A percentile compares a stretch with the other conserved stretches of the same genome.
Evolutionary conservation across 37 sponge, comb jelly and placozoan genomes (phyloP).

Genomic region (Geodia barretti): DNA sequence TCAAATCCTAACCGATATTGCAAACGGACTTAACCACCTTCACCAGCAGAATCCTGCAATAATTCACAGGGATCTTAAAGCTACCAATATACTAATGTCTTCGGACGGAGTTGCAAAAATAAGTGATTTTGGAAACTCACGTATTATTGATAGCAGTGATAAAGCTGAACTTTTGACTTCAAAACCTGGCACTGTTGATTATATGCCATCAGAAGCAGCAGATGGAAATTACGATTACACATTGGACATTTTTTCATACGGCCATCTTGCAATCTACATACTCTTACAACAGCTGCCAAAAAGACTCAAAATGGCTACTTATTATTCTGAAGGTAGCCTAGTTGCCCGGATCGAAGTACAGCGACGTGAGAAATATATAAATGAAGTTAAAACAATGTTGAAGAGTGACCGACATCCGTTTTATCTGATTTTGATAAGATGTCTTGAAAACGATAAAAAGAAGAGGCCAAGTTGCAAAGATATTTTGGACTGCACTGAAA

Average conservation of each 20-base stretch:
- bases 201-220: not conserved
- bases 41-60: not conserved
- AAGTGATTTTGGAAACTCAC: constrained; percentile 6
- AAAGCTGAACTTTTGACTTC: not conserved
- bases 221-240: not conserved
- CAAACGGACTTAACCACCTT: not conserved
- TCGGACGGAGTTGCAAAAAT: not conserved
- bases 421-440: too few relatives aligned
- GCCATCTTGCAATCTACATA: not conserved
- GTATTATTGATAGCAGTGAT: not conserved
- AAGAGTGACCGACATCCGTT: not conserved
- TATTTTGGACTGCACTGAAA: too few relatives aligned
- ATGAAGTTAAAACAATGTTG: not conserved
- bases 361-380: not conserved
- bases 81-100: not conserved
- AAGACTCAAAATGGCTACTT: not conserved
- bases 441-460: not conserved
- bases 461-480: not conserved
- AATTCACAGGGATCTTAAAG: not conserved
- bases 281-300: not conserved
- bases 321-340: not conserved
- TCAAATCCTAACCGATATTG: not conserved
- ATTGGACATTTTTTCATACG: not conserved
- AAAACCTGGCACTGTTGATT: not conserved
- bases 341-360: not conserved